These are phyloP conservation scores for Parnassius orleans DNA, from an alignment of 2,888 invertebrate genomes.

Conservation along the genomic window DNA sequence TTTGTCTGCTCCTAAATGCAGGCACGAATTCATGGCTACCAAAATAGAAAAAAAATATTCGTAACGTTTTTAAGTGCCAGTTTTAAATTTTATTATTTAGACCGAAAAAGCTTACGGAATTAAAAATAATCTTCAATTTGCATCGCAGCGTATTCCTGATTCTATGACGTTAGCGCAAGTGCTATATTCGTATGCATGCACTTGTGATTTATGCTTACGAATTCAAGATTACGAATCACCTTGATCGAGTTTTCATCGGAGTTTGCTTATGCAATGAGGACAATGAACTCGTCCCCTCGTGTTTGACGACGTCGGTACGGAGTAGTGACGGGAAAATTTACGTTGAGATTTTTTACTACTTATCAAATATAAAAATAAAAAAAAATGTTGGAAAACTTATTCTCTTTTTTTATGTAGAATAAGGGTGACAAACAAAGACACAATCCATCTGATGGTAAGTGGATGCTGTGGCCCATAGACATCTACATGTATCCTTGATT, in stretches of 20 bases:
- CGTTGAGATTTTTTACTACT: not conserved
- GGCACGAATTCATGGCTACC: not conserved
- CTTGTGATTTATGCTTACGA: conserved; percentile 30
- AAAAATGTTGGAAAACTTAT: no score
- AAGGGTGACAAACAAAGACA: no score
- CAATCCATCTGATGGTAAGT: no score
- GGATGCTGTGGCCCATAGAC: no score
- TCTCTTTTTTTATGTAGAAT: no score
- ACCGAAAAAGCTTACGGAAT: no score
- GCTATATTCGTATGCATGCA: conserved; percentile 19
- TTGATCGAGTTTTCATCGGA: conserved; percentile 70
- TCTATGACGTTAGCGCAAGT: conserved; percentile 12
- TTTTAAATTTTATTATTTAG: no score
- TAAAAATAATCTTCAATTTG: conserved; percentile 3
- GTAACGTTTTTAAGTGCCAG: no score
- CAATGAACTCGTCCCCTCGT: conserved; percentile 47
- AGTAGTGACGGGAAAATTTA: conserved; percentile 12
- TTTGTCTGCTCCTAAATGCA: conserved; percentile 7
- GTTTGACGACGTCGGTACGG: conserved; percentile 12
- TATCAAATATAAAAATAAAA: no score
- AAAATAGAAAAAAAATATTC: no score
- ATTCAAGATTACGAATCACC: conserved; percentile 55
- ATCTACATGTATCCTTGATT: no score
- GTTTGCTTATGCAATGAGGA: conserved; percentile 66
- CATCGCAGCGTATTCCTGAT: conserved; percentile 1